A percentile compares a stretch with the other conserved stretches of the same genome.
Evolutionary conservation across 1,140 invertebrate species (phyloP).

Genomic region (Drosophila nigromelanica): DNA sequence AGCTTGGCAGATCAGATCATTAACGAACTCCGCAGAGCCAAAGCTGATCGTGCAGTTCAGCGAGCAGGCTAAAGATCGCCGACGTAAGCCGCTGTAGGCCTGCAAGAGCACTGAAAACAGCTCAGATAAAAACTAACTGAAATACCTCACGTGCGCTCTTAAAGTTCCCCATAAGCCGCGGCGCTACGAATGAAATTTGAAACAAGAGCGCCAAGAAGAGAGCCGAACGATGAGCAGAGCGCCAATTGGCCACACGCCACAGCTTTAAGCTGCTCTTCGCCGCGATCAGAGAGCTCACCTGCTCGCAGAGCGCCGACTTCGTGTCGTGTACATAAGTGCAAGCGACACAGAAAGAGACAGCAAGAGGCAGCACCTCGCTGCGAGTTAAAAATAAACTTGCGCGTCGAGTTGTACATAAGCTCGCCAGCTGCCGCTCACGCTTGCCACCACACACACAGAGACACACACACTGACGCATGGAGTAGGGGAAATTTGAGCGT

Average conservation of each 20-base stretch:
- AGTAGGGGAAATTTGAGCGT: constrained; percentile 54
- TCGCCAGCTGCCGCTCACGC: constrained; percentile 60
- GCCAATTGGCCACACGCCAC: constrained; percentile 18
- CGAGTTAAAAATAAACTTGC: constrained; percentile 71
- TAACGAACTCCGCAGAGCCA: constrained; percentile 27
- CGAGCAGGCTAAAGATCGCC: too few relatives aligned
- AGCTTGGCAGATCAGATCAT: constrained; percentile 6
- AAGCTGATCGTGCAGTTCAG: neutral
- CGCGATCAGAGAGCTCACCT: constrained; percentile 64
- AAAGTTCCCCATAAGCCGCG: neutral
- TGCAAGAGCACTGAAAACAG: constrained; percentile 8
- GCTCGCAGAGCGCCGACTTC: constrained; percentile 33
- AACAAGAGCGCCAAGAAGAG: constrained; percentile 44
- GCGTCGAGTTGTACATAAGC: constrained; percentile 57
- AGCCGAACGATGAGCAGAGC: constrained; percentile 8
- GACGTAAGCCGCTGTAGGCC: too few relatives aligned
- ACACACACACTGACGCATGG: constrained; percentile 9
- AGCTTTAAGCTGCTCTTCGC: constrained; percentile 52
- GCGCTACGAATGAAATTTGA: constrained; percentile 55
- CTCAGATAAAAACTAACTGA: too few relatives aligned
- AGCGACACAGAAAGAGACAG: constrained; percentile 30
- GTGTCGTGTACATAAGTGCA: constrained; percentile 34
- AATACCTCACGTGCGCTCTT: constrained; percentile 5
- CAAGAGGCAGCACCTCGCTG: constrained; percentile 11
- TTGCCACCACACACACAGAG: constrained; percentile 34